Percentiles rank a stretch among this genome's conserved stretches.
Evolutionary conservation across 1,140 invertebrate species (phyloP).

Genomic region (Eubasilissa regina): DNA sequence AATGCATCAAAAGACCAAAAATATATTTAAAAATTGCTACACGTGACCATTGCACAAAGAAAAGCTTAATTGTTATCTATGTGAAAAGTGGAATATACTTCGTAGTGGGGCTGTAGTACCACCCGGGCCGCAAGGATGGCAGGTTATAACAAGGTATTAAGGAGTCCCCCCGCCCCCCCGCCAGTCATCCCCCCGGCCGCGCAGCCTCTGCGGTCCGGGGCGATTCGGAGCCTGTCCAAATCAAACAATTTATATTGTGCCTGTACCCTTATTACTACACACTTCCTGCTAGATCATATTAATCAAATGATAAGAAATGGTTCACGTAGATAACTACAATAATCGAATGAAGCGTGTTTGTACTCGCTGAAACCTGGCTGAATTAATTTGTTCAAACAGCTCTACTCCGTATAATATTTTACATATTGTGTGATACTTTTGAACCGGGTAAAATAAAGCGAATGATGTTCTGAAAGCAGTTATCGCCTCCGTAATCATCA

Average conservation of each 20-base stretch:
- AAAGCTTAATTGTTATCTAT: not conserved
- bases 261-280: constrained; percentile 14
- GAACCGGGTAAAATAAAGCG: no score
- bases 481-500: no score
- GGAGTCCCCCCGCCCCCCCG: constrained; percentile 9
- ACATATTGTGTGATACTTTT: no score
- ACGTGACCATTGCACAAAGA: no score
- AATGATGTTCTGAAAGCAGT: no score
- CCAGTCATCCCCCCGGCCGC: not conserved
- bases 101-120: constrained; percentile 19
- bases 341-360: no score
- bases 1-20: not conserved
- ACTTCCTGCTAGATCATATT: constrained; percentile 25
- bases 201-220: not conserved
- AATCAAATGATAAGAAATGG: constrained; percentile 11
- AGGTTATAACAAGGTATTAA: constrained; percentile 56
- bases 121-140: constrained; percentile 41
- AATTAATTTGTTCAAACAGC: no score
- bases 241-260: constrained; percentile 36
- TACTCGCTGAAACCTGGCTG: no score
- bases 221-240: constrained; percentile 9
- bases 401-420: no score
- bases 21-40: no score
- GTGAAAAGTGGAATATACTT: not conserved
- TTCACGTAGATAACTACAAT: no score